Evolutionary conservation across 2,888 invertebrate genomes (phyloP).

Genomic region (Spilosoma lubricipeda): DNA sequence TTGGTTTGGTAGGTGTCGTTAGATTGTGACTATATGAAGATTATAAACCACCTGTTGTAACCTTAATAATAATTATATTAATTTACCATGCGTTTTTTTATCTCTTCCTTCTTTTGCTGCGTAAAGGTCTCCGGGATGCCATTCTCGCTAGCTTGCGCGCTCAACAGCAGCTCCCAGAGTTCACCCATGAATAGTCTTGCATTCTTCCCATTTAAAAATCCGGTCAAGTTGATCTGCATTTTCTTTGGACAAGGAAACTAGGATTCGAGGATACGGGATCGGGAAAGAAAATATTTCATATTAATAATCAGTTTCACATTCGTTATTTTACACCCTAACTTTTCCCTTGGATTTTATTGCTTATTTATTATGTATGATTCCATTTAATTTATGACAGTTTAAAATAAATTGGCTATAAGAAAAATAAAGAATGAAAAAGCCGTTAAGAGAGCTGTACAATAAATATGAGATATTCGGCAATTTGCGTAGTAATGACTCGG

Average conservation of each 20-base stretch:
- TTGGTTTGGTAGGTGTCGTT: too few species aligned
- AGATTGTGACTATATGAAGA: too few species aligned
- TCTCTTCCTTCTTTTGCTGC: constrained; percentile 98
- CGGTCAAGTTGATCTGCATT: constrained; percentile 99
- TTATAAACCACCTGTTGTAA: too few species aligned
- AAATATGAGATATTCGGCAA: constrained; percentile 12
- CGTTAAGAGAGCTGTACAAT: constrained; percentile 68
- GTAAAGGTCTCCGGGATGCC: constrained; percentile 98
- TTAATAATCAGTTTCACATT: constrained; percentile 61
- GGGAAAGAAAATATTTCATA: constrained; percentile 75
- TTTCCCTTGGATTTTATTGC: constrained; percentile 26
- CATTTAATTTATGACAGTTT: constrained; percentile 33
- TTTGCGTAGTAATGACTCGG: constrained; percentile 75
- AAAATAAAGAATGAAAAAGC: constrained; percentile 63
- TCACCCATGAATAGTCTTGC: constrained; percentile 99
- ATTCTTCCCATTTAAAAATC: constrained; percentile 99
- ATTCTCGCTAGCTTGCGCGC: constrained; percentile 97
- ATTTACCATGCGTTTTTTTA: constrained; percentile 93
- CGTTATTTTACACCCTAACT: constrained; percentile 58
- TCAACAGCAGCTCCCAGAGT: constrained; percentile 97
- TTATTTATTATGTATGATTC: constrained; percentile 23
- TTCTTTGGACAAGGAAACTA: constrained; percentile 98
- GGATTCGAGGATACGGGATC: constrained; percentile 76
- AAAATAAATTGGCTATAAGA: constrained; percentile 43
- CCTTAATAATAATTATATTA: not conserved